phyloP scores from a whole-genome alignment of 2,797 vertebrate genomes.

The Ateles fusciceps region DNA sequence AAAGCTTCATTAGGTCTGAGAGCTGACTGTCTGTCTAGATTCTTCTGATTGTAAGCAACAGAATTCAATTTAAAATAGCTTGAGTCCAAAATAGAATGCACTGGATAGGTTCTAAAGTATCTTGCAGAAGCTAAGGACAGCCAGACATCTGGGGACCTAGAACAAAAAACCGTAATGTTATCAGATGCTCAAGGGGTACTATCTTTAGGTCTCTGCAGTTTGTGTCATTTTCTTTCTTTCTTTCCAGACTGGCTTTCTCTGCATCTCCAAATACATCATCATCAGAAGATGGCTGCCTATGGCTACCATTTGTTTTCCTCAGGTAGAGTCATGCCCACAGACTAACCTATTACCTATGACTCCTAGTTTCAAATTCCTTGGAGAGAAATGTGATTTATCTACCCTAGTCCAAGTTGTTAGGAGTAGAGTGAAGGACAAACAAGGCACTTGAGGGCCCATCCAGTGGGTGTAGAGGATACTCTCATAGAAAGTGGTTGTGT shows the following conservation, averaged over 20 bases:
- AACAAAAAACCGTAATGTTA: neutral
- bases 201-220: neutral
- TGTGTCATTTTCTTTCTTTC: neutral
- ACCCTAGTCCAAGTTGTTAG: neutral
- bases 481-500: neutral
- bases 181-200: neutral
- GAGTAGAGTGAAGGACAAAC: neutral
- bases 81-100: neutral
- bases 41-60: neutral
- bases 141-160: neutral
- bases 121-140: neutral
- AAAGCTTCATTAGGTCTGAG: neutral
- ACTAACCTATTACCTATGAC: neutral
- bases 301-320: neutral
- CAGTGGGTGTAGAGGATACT: neutral
- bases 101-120: neutral
- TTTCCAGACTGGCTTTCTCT: neutral
- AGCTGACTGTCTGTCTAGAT: neutral
- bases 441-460: neutral
- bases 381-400: neutral
- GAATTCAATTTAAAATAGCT: neutral
- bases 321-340: neutral
- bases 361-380: neutral
- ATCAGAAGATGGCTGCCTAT: neutral
- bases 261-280: neutral